Percentiles rank a stretch among this genome's conserved stretches.
Conservation (phyloP, 2,888 invertebrate genomes). For the Parnassius glacialis region DNA sequence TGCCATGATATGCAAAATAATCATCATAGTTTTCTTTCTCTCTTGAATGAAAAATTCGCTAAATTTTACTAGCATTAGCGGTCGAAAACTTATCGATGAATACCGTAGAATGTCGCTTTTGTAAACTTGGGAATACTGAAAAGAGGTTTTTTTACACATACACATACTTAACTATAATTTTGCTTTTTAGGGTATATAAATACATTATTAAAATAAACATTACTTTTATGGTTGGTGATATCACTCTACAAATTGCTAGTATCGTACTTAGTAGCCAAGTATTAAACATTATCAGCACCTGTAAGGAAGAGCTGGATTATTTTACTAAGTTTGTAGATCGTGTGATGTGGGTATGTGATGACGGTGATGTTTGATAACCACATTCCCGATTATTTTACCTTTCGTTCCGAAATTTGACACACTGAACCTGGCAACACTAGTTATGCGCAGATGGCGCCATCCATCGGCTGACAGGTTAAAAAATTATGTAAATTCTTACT, state of each 20-base stretch:
- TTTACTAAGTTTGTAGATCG: too few relatives aligned
- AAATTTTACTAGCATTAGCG: constrained; percentile 47
- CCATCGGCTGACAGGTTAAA: too few relatives aligned
- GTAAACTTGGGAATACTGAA: constrained; percentile 42
- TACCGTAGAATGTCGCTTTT: constrained; percentile 49
- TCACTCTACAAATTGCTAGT: constrained; percentile 48
- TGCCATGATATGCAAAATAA: constrained; percentile 45
- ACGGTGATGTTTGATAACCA: too few relatives aligned
- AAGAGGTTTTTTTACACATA: constrained; percentile 19
- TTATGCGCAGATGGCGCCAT: too few relatives aligned
- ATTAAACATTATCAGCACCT: constrained; percentile 56
- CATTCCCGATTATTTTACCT: too few relatives aligned
- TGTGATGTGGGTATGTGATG: too few relatives aligned
- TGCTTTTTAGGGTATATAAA: neutral
- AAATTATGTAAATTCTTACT: too few relatives aligned
- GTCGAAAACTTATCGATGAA: constrained; percentile 43
- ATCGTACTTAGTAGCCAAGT: constrained; percentile 53
- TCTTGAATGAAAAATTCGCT: constrained; percentile 48
- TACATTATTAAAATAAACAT: neutral
- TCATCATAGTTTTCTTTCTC: constrained; percentile 41
- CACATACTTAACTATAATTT: neutral
- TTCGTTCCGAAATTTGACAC: too few relatives aligned
- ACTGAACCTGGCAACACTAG: too few relatives aligned
- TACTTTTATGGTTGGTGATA: constrained; percentile 57
- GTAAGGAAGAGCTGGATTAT: constrained; percentile 30